Conservation (phyloP, 2,113 vertebrate genomes). For the Trichechus manatus region DNA sequence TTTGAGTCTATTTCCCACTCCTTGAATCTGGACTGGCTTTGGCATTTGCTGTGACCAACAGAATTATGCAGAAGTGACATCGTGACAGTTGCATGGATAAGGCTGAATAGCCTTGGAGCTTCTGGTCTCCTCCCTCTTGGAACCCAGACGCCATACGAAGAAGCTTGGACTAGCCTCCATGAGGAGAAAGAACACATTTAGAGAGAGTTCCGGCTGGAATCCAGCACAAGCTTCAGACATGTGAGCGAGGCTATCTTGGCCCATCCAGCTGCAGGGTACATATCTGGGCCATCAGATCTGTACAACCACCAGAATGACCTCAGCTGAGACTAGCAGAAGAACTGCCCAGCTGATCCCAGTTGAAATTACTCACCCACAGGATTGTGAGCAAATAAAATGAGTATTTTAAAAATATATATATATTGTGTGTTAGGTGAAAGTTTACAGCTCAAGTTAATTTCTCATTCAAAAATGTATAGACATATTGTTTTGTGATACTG, state of each 20-base stretch:
- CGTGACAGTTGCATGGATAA: background rate
- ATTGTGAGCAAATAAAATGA: background rate
- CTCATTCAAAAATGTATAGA: too few species aligned
- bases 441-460: too few species aligned
- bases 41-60: background rate
- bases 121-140: background rate
- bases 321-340: background rate
- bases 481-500: too few species aligned
- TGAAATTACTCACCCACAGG: background rate
- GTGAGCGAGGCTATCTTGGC: background rate
- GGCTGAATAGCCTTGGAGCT: background rate
- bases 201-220: background rate
- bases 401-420: too few species aligned
- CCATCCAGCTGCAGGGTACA: background rate
- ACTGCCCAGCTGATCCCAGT: background rate
- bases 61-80: background rate
- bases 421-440: too few species aligned
- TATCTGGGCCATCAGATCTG: background rate
- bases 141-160: background rate
- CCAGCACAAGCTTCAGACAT: background rate
- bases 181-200: background rate
- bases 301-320: background rate
- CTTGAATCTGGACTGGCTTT: background rate
- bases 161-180: background rate
- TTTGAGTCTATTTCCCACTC: background rate